Percentiles rank a stretch among this genome's conserved stretches.
phyloP scores from a whole-genome alignment of 2,888 invertebrate genomes.

The Drosophila longiperda region DNA sequence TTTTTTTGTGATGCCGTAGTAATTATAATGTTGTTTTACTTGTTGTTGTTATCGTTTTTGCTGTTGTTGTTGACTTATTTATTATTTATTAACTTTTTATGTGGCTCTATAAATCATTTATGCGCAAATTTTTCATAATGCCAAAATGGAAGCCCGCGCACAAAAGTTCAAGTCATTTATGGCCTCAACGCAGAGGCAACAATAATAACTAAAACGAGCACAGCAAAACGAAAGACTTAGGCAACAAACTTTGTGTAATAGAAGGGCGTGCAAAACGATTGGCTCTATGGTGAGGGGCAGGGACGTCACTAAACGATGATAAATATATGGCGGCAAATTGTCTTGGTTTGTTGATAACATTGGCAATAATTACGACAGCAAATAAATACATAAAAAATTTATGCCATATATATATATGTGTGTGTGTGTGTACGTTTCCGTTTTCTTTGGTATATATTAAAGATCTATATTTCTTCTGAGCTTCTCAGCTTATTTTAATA shows the following conservation, averaged over 20 bases:
- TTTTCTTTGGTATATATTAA: neutral
- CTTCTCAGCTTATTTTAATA: neutral
- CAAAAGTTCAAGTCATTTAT: conserved; percentile 57
- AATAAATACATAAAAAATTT: neutral
- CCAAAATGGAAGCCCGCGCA: conserved; percentile 45
- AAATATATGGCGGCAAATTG: conserved; percentile 53
- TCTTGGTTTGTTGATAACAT: conserved; percentile 27
- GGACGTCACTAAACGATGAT: conserved; percentile 38
- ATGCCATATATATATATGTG: neutral
- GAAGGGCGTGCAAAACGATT: conserved; percentile 24
- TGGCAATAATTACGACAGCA: neutral
- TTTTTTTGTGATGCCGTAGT: neutral
- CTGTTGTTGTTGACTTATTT: conserved; percentile 34
- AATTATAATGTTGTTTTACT: neutral
- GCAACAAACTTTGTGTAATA: conserved; percentile 45
- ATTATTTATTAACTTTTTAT: conserved; percentile 69
- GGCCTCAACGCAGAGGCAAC: conserved; percentile 15
- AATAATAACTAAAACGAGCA: conserved; percentile 6
- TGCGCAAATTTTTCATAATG: conserved; percentile 54
- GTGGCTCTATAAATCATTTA: conserved; percentile 58
- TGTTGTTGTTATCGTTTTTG: neutral
- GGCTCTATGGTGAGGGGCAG: neutral
- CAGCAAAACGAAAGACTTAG: conserved; percentile 41
- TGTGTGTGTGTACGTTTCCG: neutral
- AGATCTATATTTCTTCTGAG: neutral